Evolutionary conservation across 2,797 vertebrate species (phyloP).

Genomic region (Lutjanus campechanus): DNA sequence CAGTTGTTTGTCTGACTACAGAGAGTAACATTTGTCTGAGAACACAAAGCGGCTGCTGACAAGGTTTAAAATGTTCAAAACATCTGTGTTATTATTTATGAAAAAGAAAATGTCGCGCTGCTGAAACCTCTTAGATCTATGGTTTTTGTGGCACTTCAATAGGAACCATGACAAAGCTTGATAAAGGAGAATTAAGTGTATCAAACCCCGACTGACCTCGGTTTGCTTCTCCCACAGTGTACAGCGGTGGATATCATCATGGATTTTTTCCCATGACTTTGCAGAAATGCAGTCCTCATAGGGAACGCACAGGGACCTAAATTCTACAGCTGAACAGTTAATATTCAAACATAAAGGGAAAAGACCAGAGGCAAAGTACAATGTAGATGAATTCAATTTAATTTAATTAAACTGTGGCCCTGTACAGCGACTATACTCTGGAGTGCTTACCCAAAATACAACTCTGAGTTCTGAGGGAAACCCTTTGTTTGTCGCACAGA

Average conservation of each 20-base stretch:
- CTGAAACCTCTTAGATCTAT: not conserved
- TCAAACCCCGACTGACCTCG: slow-evolving; percentile 33
- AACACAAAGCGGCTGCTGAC: not conserved
- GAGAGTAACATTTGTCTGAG: not conserved
- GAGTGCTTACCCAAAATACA: slow-evolving; percentile 24
- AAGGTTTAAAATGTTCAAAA: not conserved
- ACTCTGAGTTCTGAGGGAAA: slow-evolving; percentile 35
- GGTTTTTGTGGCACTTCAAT: not conserved
- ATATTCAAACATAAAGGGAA: slow-evolving; percentile 65
- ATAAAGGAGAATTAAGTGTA: slow-evolving; percentile 14
- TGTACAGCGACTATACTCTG: slow-evolving; percentile 17
- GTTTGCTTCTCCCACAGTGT: not conserved
- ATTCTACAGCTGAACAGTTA: slow-evolving; percentile 40
- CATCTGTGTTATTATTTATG: not conserved
- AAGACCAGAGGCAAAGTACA: slow-evolving; percentile 66
- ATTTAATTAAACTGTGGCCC: slow-evolving; percentile 59
- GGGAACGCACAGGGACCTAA: slow-evolving; percentile 19
- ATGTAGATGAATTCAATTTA: slow-evolving; percentile 58
- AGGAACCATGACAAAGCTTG: not conserved
- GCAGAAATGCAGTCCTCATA: slow-evolving; percentile 44
- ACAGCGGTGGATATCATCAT: slow-evolving; percentile 22
- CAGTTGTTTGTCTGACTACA: not conserved
- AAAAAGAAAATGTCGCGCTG: slow-evolving; percentile 4
- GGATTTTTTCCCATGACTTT: slow-evolving; percentile 39
- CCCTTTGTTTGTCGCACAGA: not conserved